Evolutionary conservation across 23 tunicate genomes (phyloP).

Genomic region (Ascidia mentula): DNA sequence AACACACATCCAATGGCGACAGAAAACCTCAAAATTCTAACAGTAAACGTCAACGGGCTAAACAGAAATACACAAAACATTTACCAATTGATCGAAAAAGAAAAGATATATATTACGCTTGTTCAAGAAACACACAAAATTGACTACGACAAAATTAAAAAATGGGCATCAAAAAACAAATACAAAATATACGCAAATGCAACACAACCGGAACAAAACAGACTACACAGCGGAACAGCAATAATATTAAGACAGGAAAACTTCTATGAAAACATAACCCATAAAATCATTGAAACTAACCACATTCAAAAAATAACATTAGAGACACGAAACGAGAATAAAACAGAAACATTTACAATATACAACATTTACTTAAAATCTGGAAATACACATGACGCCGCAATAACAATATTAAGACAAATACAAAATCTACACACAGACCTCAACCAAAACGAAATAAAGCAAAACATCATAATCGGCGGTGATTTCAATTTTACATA

Average conservation of each 20-base stretch:
- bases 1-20: too few species aligned
- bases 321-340: background rate
- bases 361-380: too few species aligned
- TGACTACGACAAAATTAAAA: background rate
- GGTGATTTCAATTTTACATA: conserved; percentile 5
- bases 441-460: too few species aligned
- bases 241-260: background rate
- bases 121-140: background rate
- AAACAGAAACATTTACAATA: background rate
- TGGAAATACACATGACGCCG: too few species aligned
- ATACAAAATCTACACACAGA: too few species aligned
- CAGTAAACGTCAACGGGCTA: background rate
- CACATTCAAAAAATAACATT: background rate
- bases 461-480: background rate
- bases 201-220: too few species aligned
- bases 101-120: background rate
- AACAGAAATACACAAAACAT: background rate
- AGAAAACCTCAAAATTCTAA: background rate
- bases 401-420: too few species aligned
- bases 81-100: background rate
- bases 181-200: background rate
- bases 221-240: background rate
- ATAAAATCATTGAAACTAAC: background rate
- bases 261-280: too few species aligned
- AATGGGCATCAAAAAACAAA: background rate